These are phyloP conservation scores for Gryllus longicercus DNA, from an alignment of 2,888 invertebrate genomes.

Conservation along the genomic window DNA sequence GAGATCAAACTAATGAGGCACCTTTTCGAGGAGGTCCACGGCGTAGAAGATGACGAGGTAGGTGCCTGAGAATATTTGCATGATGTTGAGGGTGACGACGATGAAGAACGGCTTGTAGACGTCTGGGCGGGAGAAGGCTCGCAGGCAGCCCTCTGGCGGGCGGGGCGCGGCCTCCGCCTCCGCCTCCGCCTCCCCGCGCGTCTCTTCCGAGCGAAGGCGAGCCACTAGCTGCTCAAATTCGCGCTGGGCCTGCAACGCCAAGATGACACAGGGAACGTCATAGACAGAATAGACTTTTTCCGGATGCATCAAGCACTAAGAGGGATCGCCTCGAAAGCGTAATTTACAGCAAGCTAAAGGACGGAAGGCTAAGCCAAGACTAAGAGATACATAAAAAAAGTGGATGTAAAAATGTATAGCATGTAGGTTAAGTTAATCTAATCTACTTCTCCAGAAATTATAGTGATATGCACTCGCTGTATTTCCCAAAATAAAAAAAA, in stretches of 20 bases:
- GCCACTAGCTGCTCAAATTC: neutral
- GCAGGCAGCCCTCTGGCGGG: neutral
- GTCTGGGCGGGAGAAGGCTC: constrained; percentile 52
- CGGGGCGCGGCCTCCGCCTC: neutral
- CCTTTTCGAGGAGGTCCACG: constrained; percentile 61
- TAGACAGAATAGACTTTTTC: no score
- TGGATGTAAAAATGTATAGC: no score
- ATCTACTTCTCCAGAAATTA: no score
- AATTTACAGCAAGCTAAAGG: no score
- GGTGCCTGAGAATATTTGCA: constrained; percentile 72
- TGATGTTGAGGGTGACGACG: constrained; percentile 67
- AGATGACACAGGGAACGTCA: neutral
- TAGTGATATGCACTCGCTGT: no score
- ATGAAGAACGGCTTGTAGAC: constrained; percentile 70
- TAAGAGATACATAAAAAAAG: no score
- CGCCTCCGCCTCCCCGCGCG: neutral
- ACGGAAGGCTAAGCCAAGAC: no score
- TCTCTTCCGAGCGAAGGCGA: neutral
- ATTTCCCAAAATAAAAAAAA: no score
- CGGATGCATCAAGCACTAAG: no score
- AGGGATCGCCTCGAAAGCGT: no score
- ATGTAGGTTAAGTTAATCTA: no score
- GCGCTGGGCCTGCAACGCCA: neutral
- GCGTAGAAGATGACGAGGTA: constrained; percentile 77
- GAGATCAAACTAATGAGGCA: neutral